These are phyloP conservation scores for Ptychobarbus kaznakovi DNA, from an alignment of 2,797 vertebrate genomes.

Conservation along the genomic window DNA sequence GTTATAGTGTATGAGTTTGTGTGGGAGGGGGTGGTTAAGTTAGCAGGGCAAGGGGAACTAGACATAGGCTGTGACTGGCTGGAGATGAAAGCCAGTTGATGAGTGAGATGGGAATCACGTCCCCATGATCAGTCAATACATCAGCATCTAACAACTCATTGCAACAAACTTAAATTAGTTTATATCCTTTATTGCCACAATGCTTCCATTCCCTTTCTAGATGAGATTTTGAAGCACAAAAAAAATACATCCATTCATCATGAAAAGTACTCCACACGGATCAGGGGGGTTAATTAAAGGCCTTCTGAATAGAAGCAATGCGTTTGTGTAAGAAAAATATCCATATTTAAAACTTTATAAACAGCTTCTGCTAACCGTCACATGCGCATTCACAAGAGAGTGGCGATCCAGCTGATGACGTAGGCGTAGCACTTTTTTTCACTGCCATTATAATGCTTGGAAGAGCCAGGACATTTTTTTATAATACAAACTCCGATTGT, in stretches of 20 bases:
- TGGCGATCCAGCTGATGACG: no score
- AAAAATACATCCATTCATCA: neutral
- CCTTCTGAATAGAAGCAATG: neutral
- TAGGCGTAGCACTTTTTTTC: no score
- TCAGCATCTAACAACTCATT: neutral
- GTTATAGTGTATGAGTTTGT: slow-evolving; percentile 41
- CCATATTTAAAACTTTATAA: neutral
- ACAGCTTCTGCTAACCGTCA: neutral
- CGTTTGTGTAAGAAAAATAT: neutral
- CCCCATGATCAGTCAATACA: slow-evolving; percentile 2
- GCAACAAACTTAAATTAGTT: neutral
- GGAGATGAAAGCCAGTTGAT: slow-evolving; percentile 49
- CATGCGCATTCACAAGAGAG: neutral
- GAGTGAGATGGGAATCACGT: neutral
- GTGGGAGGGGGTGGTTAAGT: slow-evolving; percentile 19
- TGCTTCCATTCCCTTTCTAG: neutral
- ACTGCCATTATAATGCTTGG: no score
- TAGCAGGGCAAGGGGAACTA: slow-evolving; percentile 54
- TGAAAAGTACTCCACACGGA: neutral
- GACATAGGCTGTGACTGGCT: slow-evolving; percentile 49
- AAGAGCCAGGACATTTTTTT: no score
- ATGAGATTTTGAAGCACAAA: neutral
- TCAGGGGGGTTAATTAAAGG: neutral
- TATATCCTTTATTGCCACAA: neutral
- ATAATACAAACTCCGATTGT: no score